Evolutionary conservation across 2,113 vertebrate genomes (phyloP).

Genomic region (Rhinoptilus africanus): DNA sequence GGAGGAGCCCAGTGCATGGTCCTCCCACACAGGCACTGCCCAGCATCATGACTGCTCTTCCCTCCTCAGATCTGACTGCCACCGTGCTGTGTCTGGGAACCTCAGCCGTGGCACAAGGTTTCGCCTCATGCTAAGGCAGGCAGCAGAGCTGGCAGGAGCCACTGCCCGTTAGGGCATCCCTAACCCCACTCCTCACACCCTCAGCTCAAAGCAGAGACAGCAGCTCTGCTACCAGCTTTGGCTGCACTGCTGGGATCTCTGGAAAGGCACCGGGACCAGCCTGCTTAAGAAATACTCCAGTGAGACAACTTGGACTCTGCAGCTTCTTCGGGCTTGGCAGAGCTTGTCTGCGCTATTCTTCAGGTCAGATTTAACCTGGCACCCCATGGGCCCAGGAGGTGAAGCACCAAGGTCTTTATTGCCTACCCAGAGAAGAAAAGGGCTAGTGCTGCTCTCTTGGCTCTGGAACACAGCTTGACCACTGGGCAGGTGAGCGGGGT

Average conservation of each 20-base stretch:
- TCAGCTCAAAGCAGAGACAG: neutral
- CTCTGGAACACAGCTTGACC: neutral
- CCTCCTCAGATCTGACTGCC: neutral
- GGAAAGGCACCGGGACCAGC: neutral
- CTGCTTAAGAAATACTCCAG: fast-evolving
- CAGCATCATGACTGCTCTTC: fast-evolving
- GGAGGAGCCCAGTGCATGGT: neutral
- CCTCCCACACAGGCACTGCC: neutral
- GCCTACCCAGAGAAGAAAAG: neutral
- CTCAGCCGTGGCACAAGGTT: fast-evolving
- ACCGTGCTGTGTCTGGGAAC: too few relatives aligned
- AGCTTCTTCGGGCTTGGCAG: neutral
- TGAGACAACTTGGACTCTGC: neutral
- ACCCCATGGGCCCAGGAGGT: neutral
- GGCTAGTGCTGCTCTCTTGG: neutral
- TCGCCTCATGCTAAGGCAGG: neutral
- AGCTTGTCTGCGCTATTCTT: neutral
- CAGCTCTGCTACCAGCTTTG: neutral
- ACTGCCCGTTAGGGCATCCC: fast-evolving
- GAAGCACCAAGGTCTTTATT: neutral
- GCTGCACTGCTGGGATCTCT: neutral
- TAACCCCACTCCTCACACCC: neutral
- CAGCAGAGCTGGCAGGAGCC: neutral
- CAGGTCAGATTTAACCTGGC: neutral
- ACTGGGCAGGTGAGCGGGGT: neutral